These are phyloP conservation scores for Oscheius sp. DNA, from an alignment of 2,888 invertebrate genomes.

Conservation along the genomic window DNA sequence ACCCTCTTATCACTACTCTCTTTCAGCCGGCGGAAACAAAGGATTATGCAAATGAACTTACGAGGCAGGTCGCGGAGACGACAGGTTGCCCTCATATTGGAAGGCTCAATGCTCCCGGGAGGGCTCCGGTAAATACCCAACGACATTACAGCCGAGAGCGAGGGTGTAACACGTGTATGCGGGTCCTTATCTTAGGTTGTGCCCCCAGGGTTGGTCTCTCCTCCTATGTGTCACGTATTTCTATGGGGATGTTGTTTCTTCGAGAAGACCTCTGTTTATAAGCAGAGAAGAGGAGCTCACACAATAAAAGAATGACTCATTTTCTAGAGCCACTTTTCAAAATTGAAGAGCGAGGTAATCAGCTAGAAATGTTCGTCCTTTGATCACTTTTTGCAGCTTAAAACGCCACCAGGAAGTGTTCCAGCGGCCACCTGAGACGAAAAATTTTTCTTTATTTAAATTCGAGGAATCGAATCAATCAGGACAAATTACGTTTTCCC, in stretches of 20 bases:
- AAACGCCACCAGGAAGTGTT: not conserved
- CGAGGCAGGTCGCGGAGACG: constrained; percentile 5
- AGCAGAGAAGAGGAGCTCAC: not conserved
- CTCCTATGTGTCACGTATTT: too few relatives aligned
- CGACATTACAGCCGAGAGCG: constrained; percentile 24
- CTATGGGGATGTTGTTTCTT: too few relatives aligned
- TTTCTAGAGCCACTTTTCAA: too few relatives aligned
- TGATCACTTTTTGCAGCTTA: too few relatives aligned
- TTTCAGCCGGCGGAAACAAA: not conserved
- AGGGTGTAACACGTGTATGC: constrained; percentile 29
- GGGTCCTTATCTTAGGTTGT: constrained; percentile 23
- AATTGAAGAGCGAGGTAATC: too few relatives aligned
- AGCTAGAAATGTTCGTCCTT: too few relatives aligned
- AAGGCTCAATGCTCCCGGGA: not conserved
- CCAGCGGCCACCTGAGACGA: not conserved
- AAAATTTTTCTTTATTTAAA: too few relatives aligned
- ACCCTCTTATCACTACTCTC: not conserved
- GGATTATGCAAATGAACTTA: constrained; percentile 8
- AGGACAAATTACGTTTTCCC: not conserved
- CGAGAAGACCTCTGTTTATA: not conserved
- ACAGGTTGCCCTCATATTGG: constrained; percentile 14
- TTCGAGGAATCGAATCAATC: not conserved
- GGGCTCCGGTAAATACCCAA: constrained; percentile 26
- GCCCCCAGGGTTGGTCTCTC: not conserved
- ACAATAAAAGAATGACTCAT: too few relatives aligned